Conservation (phyloP, 2,113 vertebrate genomes). For the Labrus mixtus region DNA sequence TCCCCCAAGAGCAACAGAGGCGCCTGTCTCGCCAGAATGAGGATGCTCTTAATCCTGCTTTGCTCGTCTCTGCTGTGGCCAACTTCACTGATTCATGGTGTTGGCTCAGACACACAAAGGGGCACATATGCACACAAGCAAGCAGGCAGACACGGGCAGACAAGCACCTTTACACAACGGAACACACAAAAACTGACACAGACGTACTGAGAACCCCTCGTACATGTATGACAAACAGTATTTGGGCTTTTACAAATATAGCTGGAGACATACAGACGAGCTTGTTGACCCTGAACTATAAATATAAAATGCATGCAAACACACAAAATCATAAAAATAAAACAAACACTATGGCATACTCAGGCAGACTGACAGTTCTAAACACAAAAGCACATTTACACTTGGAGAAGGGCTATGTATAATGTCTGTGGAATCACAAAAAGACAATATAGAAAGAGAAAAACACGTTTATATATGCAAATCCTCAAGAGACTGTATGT, state of each 20-base stretch:
- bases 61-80: constrained; percentile 58
- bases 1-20: constrained; percentile 67
- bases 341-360: not conserved
- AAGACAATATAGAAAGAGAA: not conserved
- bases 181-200: not conserved
- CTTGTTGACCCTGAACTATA: not conserved
- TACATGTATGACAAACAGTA: not conserved
- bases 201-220: not conserved
- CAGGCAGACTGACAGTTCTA: not conserved
- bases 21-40: constrained; percentile 63
- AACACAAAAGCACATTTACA: not conserved
- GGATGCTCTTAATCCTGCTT: constrained; percentile 74
- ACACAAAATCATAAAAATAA: not conserved
- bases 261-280: not conserved
- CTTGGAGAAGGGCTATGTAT: not conserved
- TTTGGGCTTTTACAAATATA: not conserved
- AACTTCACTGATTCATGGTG: constrained; percentile 58
- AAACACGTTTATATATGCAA: not conserved
- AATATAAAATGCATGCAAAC: not conserved
- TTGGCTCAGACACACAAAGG: constrained; percentile 43
- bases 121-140: constrained; percentile 17
- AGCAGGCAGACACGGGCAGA: not conserved
- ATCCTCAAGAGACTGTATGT: not conserved
- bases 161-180: constrained; percentile 4
- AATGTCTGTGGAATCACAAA: not conserved